Percentiles rank a stretch among this genome's conserved stretches.
Evolutionary conservation across 2,113 vertebrate species (phyloP).

Genomic region (Seriola aureovittata): DNA sequence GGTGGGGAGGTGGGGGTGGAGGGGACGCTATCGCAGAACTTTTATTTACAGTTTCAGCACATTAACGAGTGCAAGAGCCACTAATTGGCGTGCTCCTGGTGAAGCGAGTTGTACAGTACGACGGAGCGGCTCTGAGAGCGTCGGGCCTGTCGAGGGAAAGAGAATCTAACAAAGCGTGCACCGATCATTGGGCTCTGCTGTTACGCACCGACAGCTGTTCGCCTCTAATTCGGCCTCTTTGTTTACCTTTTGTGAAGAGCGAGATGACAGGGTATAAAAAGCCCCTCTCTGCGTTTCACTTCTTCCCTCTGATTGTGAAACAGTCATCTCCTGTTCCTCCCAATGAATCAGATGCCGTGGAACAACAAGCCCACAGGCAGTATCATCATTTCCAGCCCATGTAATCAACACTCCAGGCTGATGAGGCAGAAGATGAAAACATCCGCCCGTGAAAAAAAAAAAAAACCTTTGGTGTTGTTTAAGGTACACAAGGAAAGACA

Average conservation of each 20-base stretch:
- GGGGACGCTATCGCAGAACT: constrained; percentile 58
- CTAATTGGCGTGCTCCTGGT: constrained; percentile 49
- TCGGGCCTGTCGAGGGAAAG: background rate
- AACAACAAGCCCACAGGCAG: constrained; percentile 66
- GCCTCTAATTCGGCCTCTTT: constrained; percentile 47
- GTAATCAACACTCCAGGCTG: constrained; percentile 75
- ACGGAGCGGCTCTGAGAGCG: background rate
- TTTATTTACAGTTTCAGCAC: constrained; percentile 68
- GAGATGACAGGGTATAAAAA: constrained; percentile 49
- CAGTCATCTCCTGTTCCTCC: constrained; percentile 52
- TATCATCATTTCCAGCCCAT: constrained; percentile 54
- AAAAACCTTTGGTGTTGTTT: constrained; percentile 50
- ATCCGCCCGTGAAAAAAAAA: constrained; percentile 39
- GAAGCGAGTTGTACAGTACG: constrained; percentile 25
- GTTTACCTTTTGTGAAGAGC: constrained; percentile 56
- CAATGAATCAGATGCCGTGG: constrained; percentile 57
- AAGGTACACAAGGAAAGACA: constrained; percentile 26
- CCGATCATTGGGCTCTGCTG: constrained; percentile 10
- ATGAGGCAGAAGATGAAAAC: constrained; percentile 71
- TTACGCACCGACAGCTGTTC: constrained; percentile 45
- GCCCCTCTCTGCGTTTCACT: constrained; percentile 14
- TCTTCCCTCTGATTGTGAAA: constrained; percentile 47
- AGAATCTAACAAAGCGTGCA: constrained; percentile 31
- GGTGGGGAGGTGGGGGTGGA: constrained; percentile 14
- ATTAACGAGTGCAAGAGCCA: constrained; percentile 51